Conservation (phyloP, 2,888 invertebrate species). For the Hemaris fuciformis region DNA sequence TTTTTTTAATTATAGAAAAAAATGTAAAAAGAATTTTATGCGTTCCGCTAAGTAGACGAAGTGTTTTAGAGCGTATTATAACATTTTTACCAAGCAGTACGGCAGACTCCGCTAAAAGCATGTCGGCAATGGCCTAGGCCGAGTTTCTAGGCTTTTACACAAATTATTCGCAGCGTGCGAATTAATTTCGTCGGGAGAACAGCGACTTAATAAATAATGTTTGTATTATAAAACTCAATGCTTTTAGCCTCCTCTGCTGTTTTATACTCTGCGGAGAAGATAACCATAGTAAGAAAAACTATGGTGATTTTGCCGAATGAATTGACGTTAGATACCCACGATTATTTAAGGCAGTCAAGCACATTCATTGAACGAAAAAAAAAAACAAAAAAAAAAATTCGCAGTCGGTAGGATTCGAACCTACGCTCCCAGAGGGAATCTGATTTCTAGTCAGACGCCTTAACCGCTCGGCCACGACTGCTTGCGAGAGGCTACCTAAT, state of each 20-base stretch:
- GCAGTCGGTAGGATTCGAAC: slow-evolving; percentile 95
- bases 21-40: background rate
- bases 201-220: background rate
- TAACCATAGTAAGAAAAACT: no score
- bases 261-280: no score
- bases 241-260: no score
- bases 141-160: background rate
- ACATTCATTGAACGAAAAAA: no score
- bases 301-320: no score
- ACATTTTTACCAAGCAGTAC: background rate
- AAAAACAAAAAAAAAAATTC: slow-evolving; percentile 37
- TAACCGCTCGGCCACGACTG: slow-evolving; percentile 94
- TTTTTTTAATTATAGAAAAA: background rate
- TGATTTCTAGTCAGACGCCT: slow-evolving; percentile 95
- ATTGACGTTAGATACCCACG: no score
- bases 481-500: slow-evolving; percentile 36
- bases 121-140: background rate
- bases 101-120: background rate
- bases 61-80: background rate
- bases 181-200: background rate
- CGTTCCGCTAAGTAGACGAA: background rate
- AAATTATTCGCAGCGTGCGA: background rate
- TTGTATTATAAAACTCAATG: no score
- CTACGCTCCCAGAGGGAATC: slow-evolving; percentile 95
- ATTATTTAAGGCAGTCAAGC: no score